Conservation (phyloP, 2,113 vertebrate species). For the Passer montanus region DNA sequence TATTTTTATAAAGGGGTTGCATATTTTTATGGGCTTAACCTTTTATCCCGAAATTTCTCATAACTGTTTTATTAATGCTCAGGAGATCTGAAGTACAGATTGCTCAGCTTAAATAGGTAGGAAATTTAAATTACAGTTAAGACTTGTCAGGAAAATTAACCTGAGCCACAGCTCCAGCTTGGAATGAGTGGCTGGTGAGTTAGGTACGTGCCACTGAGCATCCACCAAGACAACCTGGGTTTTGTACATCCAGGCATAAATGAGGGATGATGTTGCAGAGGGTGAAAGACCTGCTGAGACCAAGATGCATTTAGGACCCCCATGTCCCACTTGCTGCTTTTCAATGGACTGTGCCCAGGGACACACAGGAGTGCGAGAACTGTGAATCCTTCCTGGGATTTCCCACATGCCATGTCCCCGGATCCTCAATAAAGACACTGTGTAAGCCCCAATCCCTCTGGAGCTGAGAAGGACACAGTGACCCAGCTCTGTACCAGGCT, state of each 20-base stretch:
- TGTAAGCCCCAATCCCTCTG: neutral
- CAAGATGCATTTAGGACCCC: neutral
- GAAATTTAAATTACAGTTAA: conserved; percentile 41
- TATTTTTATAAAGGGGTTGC: conserved; percentile 58
- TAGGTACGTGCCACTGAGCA: neutral
- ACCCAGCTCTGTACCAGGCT: neutral
- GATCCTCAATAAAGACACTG: neutral
- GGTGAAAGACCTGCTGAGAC: neutral
- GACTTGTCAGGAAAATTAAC: conserved; percentile 45
- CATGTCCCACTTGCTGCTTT: neutral
- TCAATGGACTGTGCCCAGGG: neutral
- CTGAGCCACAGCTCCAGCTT: neutral
- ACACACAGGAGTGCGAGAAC: rapidly evolving
- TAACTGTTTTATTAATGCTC: conserved; percentile 44
- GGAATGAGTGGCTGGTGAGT: neutral
- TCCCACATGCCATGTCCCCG: neutral
- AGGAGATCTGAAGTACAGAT: conserved; percentile 35
- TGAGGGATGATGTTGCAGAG: neutral
- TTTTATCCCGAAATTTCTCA: conserved; percentile 46
- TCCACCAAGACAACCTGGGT: neutral
- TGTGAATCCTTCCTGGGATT: neutral
- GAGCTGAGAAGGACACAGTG: neutral
- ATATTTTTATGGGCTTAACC: conserved; percentile 57
- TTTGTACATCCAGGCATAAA: neutral
- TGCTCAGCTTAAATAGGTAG: conserved; percentile 27